Percentiles rank a stretch among this genome's conserved stretches.
phyloP scores from a whole-genome alignment of 2,888 invertebrate genomes.

The Trisateles emortualis region DNA sequence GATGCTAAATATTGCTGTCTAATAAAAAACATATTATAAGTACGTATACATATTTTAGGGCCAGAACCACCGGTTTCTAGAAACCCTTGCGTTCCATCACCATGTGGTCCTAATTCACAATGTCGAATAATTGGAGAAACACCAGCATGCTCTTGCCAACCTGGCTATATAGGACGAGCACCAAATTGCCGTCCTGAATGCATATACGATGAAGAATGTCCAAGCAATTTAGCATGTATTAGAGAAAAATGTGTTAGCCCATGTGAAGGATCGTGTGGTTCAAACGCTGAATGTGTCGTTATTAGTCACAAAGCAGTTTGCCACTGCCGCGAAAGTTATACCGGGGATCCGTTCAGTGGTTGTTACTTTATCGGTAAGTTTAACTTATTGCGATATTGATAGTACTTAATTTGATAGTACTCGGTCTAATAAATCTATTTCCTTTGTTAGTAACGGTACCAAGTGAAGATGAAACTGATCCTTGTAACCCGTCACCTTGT shows the following conservation, averaged over 20 bases:
- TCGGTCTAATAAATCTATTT: constrained; percentile 1
- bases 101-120: constrained; percentile 94
- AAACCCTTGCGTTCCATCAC: constrained; percentile 93
- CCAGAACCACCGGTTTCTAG: constrained; percentile 84
- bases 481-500: constrained; percentile 95
- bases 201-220: constrained; percentile 94
- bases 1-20: not conserved
- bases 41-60: constrained; percentile 72
- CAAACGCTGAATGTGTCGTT: constrained; percentile 92
- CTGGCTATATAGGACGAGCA: constrained; percentile 93
- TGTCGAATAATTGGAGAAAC: constrained; percentile 92
- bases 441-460: constrained; percentile 81
- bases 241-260: constrained; percentile 94
- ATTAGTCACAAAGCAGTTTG: constrained; percentile 95
- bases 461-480: constrained; percentile 89
- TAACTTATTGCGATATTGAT: not conserved
- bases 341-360: constrained; percentile 94
- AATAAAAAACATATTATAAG: not conserved
- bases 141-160: constrained; percentile 93
- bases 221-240: constrained; percentile 93
- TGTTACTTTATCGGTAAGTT: constrained; percentile 85
- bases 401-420: not conserved
- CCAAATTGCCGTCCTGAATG: constrained; percentile 96
- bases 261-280: constrained; percentile 94
- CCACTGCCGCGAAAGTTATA: constrained; percentile 92